These are phyloP conservation scores for Oscheius onirici DNA, from an alignment of 2,888 invertebrate species.

Conservation along the genomic window DNA sequence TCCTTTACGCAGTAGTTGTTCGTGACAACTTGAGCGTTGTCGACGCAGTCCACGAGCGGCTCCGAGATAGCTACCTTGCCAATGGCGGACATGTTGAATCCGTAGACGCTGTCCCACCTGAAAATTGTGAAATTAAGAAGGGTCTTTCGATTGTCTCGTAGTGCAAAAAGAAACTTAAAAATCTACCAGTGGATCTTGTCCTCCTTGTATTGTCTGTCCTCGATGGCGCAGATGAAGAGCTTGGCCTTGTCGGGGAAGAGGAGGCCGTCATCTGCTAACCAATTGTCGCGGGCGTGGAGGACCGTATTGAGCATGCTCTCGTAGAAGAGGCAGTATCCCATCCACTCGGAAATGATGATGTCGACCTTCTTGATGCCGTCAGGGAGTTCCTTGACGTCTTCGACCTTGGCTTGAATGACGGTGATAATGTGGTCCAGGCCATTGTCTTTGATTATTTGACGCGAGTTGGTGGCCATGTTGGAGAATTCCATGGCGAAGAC, in stretches of 20 bases:
- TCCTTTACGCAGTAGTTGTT: slow-evolving; percentile 89
- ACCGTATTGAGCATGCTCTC: slow-evolving; percentile 99
- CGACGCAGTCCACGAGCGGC: slow-evolving; percentile 97
- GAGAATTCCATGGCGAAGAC: slow-evolving; percentile 98
- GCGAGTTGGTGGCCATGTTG: slow-evolving; percentile 95
- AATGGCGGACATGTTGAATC: slow-evolving; percentile 99
- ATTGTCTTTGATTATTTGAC: slow-evolving; percentile 85
- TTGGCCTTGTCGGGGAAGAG: slow-evolving; percentile 92
- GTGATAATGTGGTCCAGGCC: slow-evolving; percentile 73
- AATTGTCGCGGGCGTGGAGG: slow-evolving; percentile 95
- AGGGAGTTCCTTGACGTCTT: slow-evolving; percentile 87
- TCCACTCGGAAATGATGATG: slow-evolving; percentile 86
- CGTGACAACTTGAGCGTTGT: slow-evolving; percentile 97
- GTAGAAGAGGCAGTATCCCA: slow-evolving; percentile 91
- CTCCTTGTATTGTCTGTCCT: slow-evolving; percentile 97
- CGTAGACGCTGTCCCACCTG: slow-evolving; percentile 98
- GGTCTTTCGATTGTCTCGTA: no score
- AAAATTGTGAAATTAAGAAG: slow-evolving; percentile 1
- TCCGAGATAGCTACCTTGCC: slow-evolving; percentile 96
- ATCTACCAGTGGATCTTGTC: slow-evolving; percentile 93
- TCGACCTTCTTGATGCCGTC: slow-evolving; percentile 89
- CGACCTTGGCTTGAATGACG: slow-evolving; percentile 79
- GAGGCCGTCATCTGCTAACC: slow-evolving; percentile 85
- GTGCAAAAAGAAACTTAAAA: slow-evolving; percentile 35
- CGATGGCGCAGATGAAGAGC: slow-evolving; percentile 84